These are phyloP conservation scores for Cladorhizidae sp. DNA, from an alignment of 37 sponge, comb jelly and placozoan species.

Conservation along the genomic window DNA sequence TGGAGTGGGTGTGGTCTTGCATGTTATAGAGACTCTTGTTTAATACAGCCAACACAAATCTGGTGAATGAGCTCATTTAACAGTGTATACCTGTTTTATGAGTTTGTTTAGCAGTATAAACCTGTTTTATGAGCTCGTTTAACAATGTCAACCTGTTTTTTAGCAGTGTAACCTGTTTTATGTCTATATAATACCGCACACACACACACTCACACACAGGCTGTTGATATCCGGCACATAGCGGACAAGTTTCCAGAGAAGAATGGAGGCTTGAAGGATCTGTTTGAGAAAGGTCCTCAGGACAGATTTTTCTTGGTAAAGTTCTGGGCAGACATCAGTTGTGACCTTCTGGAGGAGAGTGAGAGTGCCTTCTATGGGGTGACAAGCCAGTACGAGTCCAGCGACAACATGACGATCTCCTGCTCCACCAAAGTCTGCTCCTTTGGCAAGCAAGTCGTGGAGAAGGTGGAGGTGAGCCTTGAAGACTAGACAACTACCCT, in stretches of 20 bases:
- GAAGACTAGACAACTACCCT: not conserved
- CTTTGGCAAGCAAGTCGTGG: slow-evolving; percentile 97
- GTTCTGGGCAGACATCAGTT: slow-evolving; percentile 94
- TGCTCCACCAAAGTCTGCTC: slow-evolving; percentile 98
- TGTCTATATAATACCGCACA: not conserved
- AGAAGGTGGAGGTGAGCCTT: slow-evolving; percentile 91
- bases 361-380: slow-evolving; percentile 85
- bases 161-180: not conserved
- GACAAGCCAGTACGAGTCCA: slow-evolving; percentile 86
- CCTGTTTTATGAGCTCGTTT: too few relatives aligned
- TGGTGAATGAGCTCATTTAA: too few relatives aligned
- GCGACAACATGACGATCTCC: slow-evolving; percentile 85
- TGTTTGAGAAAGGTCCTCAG: slow-evolving; percentile 93
- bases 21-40: too few relatives aligned
- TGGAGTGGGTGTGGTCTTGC: too few relatives aligned
- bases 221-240: slow-evolving; percentile 87
- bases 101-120: too few relatives aligned
- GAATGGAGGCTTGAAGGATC: slow-evolving; percentile 90
- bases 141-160: too few relatives aligned
- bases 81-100: too few relatives aligned
- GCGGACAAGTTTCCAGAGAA: slow-evolving; percentile 96
- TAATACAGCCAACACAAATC: too few relatives aligned
- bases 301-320: slow-evolving; percentile 95
- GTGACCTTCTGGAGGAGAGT: slow-evolving; percentile 64
- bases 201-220: slow-evolving; percentile 30